Base-by-base conservation (phyloP, 1,140 invertebrate genomes). In the Platyura marginata region DNA sequence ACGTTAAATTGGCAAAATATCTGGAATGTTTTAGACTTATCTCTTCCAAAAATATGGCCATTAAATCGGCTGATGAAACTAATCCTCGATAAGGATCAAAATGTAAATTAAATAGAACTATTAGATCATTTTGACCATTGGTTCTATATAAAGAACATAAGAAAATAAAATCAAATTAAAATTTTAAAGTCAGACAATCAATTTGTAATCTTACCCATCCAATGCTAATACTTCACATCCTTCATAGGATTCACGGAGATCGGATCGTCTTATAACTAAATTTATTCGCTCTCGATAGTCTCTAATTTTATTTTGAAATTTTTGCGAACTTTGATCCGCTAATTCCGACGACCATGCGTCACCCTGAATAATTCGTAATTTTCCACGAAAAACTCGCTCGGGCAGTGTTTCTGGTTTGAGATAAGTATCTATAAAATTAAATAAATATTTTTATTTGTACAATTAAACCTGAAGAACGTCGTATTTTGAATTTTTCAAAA, bases 321-420 rank as follows among this genome's bases (percentile, higher is more conserved):
- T 62, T 46, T 70, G 62, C 5, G 74, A 77, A 33, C 69, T 70
- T 13, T 77, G 71, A 57, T 81, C 74, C 2, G 75, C 71, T 43
- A 81, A 58, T 38, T 74, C 70, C 41, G 65, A 52, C n/a, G 55
- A 58, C 61, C 75, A 81, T 2, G 67, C 63, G 48, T 82, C 82
- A 44, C 80, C 72, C 47, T 70, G 55, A 44, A 60, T 63, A 48
- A 86, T 70, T 57, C 71, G 68, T 54, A 90, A 82, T 22, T 75
- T 77, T 10, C 77, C 84, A 44, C 81, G 69, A 57, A 85, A 90
- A 3, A 83, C 69, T 55, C 81, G 75, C 59, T 87, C 81, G 48
- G 75, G 75, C 18, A 77, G 61, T 38, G 76, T 72, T 47, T 84
- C 75, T n/a, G 77, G 69, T 18, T 76, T 71, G 44, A 86, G 72